Conservation (phyloP, 2,797 vertebrate genomes). For the Dicrostonyx torquatus region DNA sequence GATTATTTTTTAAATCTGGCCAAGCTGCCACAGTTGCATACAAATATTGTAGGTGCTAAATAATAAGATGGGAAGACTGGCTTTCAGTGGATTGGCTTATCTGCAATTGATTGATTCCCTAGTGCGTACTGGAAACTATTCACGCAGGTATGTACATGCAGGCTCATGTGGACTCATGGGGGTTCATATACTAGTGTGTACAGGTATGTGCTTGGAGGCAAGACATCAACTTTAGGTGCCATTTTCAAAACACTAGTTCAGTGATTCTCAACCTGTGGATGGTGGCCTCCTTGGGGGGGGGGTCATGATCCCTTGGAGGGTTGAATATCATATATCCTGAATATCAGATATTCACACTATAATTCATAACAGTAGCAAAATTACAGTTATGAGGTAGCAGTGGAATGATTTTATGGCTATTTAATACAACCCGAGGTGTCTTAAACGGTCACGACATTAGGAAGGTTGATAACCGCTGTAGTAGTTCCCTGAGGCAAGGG, state of each 20-base stretch:
- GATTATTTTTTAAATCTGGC: conserved; percentile 86
- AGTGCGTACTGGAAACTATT: not conserved
- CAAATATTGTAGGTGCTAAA: conserved; percentile 86
- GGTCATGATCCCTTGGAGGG: not conserved
- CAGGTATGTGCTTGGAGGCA: not conserved
- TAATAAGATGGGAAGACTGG: conserved; percentile 81
- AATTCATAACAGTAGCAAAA: no score
- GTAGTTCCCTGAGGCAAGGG: not conserved
- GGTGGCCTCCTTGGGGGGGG: not conserved
- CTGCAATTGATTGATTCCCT: not conserved
- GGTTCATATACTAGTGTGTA: not conserved
- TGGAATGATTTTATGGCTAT: not conserved
- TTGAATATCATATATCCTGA: not conserved
- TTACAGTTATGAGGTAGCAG: not conserved
- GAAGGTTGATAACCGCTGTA: not conserved
- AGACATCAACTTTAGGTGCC: not conserved
- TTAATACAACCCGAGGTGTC: not conserved
- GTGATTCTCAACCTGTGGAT: not conserved
- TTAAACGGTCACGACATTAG: not conserved
- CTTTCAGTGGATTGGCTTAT: not conserved
- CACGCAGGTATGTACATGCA: not conserved
- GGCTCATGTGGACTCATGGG: not conserved
- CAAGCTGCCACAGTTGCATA: conserved; percentile 83
- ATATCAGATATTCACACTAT: not conserved
- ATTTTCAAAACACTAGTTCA: not conserved